Evolutionary conservation across 2,797 vertebrate genomes (phyloP), one percentile per base, ranked within the genome.

Genomic region (Mastacembelus armatus): DNA sequence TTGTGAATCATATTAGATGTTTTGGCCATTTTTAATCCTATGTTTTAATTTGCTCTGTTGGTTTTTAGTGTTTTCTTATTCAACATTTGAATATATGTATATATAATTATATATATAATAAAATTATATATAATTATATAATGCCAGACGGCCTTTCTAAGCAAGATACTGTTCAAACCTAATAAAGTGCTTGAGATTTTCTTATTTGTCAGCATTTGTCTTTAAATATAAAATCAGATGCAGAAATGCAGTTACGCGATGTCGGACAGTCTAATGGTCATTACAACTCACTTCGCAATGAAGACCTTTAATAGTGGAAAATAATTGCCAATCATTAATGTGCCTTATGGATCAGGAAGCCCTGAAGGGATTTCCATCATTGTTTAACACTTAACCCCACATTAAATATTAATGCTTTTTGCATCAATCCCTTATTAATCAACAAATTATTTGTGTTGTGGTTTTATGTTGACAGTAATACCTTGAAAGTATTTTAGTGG

Each of bases 111-210:
- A 93, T 93, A 92, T 93, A 93, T 91, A 77, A 87, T 87, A 83
- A 89, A 92, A 92, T 90, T 89, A 94, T 93, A 93, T 94, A 93
- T 94, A 93, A 93, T 94, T 94, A 94, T 94, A 94, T 92, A 90
- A 93, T 90, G 91, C 91, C 90, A 83, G 88, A 93, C 78, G 90
- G 90, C 92, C 91, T 94, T 93, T 94, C 85, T 93, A 93, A 93
- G 86, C 89, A 92, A 91, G 86, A 92, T 92, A 89, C 88, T 93
- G 92, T 94, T 91, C 82, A 89, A 91, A 89, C 88, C 80, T 93
- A 94, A 93, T 94, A 94, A 94, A 94, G 88, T 93, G 92, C 92
- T 94, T 95, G 92, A 93, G 85, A 93, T 94, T 93, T 92, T 93
- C 91, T 77, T 43, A 29, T 68, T 51, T 43, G 27, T 74, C 40